Evolutionary conservation across 2,797 vertebrate genomes (phyloP), one percentile per base, ranked within the genome.

Genomic region (Choloepus didactylus): DNA sequence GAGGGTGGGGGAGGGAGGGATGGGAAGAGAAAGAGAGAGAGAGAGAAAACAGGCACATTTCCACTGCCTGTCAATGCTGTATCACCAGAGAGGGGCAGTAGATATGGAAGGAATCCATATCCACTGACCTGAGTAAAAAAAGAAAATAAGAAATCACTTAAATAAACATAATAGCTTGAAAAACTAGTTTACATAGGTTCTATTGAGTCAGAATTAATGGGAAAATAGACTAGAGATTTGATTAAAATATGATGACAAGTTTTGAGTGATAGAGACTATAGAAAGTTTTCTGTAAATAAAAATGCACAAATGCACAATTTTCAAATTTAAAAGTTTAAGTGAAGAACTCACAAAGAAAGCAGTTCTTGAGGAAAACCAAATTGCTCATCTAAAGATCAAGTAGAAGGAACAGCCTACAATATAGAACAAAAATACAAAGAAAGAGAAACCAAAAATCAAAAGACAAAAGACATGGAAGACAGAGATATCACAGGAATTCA

Each of bases 191-290:
- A 69, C 5, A 3, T 31, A 60, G 67, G 25, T 82, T 9, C 18
- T 62, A 5, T 18, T 79, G 21, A 80, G 51, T 59, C n/a, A 87
- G 62, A 80, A 79, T 51, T 31, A 84, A 62, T 51, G 49, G 70
- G 49, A 88, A 92, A 85, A 85, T 35, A 73, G 46, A 41, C 15
- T 16, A 60, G 21, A 83, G 9, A 29, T 87, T 91, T 87, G 87
- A 83, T 51, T 35, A 66, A 88, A 87, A 73, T 72, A 4, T 49
- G 15, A 70, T 31, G 51, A 89, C 80, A 69, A 66, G 27, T 60
- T 23, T 54, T 35, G 29, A 83, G 56, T 29, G 73, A 67, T 44
- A 90, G 38, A 67, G 60, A 76, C 51, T 16, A 67, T 66, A 87
- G 76, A 76, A 77, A 56, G 5, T 35, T 56, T 49, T 66, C 23